These are phyloP conservation scores for Periophthalmodon schlosseri DNA, from an alignment of 2,113 vertebrate species.

Conservation along the genomic window DNA sequence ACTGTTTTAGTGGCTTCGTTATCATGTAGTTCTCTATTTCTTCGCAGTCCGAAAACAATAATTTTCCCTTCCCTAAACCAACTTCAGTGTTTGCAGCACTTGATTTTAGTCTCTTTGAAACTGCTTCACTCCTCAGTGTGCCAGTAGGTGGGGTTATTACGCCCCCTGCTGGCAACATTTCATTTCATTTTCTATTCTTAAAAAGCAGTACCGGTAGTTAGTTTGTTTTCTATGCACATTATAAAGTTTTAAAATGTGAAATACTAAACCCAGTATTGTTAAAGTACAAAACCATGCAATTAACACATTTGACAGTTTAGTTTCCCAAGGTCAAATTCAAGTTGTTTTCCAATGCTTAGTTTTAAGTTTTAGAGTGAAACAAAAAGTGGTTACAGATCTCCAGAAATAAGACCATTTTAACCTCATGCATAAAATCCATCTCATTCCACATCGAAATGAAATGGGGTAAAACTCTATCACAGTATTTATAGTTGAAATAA, in stretches of 20 bases:
- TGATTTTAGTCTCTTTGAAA: neutral
- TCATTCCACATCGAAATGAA: neutral
- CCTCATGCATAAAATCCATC: constrained; percentile 39
- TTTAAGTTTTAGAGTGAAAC: neutral
- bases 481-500: constrained; percentile 8
- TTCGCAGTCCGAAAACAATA: too few relatives aligned
- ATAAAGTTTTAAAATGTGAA: too few relatives aligned
- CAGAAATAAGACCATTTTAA: neutral
- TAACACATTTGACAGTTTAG: neutral
- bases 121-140: neutral
- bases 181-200: too few relatives aligned
- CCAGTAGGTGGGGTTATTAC: too few relatives aligned
- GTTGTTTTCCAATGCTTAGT: neutral
- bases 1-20: too few relatives aligned
- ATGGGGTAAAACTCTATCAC: constrained; percentile 1
- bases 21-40: too few relatives aligned
- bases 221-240: too few relatives aligned
- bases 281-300: neutral
- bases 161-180: too few relatives aligned
- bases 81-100: neutral
- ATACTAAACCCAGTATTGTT: too few relatives aligned
- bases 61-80: neutral
- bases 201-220: too few relatives aligned
- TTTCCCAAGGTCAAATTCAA: neutral
- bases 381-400: neutral